Base-by-base conservation (phyloP, 2,888 invertebrate species). In the Agrilus mali region DNA sequence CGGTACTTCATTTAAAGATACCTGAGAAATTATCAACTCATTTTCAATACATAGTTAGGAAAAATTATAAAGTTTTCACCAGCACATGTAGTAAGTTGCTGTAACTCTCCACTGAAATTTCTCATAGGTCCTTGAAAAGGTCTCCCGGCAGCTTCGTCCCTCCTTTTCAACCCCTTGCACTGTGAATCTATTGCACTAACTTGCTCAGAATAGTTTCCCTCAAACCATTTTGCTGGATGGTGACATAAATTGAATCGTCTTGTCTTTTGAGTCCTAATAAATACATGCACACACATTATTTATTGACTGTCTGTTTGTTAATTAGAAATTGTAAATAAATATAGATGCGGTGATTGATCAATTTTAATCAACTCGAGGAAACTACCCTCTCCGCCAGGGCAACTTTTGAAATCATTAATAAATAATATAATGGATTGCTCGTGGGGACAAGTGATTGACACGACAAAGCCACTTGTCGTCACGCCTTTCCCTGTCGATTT, bases 71-170 rank as follows among this genome's bases (percentile, higher is more conserved):
- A n/a, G n/a, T 20, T 20, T 27, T 27, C 10, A 27, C 75, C 75
- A 77, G 53, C 80, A 80, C 77, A 81, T 77, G 60, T 71, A 80
- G 60, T 79, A 80, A 51, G 75, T 72, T 1, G 77, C 78, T 1
- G 77, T 70, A 1, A 71, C 70, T 34, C 76, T 65, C 79, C 79
- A 80, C 54, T 74, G 73, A 56, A 74, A 78, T 42, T 74, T 67
- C 55, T 79, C 78, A 69, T 55, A 15, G 72, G 69, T 44, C 72
- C 72, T 55, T 73, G 68, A 58, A 77, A 77, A 1, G 77, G 78
- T 48, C 66, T 57, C 12, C 70, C 70, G 33, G 63, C 59, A 36
- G 56, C 60, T 47, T 70, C 64, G 51, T 74, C 73, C 40, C 63
- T 62, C 14, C 58, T 57, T 43, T 63, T 57, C 40, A 70, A 61